These are phyloP conservation scores for Muricea muricata DNA, from an alignment of 92 coral and sea anemone species.

Conservation along the genomic window DNA sequence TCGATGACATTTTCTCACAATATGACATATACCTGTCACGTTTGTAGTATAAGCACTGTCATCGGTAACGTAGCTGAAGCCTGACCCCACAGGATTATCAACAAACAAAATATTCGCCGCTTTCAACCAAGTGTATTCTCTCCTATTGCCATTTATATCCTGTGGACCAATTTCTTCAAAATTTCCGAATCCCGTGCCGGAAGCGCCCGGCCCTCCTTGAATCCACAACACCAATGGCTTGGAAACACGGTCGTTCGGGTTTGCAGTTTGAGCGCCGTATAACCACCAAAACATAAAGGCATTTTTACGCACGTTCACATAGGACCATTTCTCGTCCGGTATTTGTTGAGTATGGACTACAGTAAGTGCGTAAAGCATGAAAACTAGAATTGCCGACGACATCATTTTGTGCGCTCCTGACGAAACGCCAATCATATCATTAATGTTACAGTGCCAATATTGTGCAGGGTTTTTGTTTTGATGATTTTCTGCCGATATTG, in stretches of 20 bases:
- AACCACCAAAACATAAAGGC: slow-evolving; percentile 99
- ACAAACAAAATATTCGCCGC: slow-evolving; percentile 91
- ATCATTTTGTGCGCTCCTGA: not conserved
- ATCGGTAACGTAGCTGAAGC: slow-evolving; percentile 91
- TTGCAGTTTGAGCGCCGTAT: slow-evolving; percentile 67
- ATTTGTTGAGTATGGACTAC: slow-evolving; percentile 26
- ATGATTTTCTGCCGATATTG: not conserved
- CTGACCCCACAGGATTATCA: slow-evolving; percentile 95
- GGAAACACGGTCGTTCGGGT: slow-evolving; percentile 48
- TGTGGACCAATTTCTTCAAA: slow-evolving; percentile 93
- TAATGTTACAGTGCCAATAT: no score
- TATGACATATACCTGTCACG: slow-evolving; percentile 91
- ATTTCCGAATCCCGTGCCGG: slow-evolving; percentile 94
- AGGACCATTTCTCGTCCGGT: slow-evolving; percentile 81
- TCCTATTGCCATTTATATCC: slow-evolving; percentile 78
- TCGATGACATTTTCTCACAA: no score
- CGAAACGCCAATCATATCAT: not conserved
- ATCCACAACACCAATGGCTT: slow-evolving; percentile 94
- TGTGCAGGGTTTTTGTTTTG: not conserved
- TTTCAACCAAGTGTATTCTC: slow-evolving; percentile 85
- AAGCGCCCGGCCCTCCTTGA: slow-evolving; percentile 97
- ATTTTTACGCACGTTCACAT: slow-evolving; percentile 80
- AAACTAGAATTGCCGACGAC: not conserved
- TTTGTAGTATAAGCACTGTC: slow-evolving; percentile 82
- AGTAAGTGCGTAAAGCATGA: slow-evolving; percentile 4